Evolutionary conservation across 2,797 vertebrate species (phyloP).

Genomic region (Knipowitschia caucasica): DNA sequence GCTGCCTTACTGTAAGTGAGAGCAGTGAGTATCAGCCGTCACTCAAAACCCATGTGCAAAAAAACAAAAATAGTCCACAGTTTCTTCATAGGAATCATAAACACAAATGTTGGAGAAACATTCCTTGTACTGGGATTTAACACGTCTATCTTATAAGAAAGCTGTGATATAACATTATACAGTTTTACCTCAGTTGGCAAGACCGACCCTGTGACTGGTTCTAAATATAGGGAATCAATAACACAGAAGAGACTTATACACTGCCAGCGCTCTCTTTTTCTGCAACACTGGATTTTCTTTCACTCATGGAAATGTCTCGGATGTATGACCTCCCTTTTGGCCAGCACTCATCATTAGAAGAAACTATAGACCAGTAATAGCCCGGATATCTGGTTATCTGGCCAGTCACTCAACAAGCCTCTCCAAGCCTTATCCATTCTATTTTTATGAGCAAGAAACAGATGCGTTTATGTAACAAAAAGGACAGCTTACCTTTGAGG

Average conservation of each 20-base stretch:
- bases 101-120: no score
- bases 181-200: neutral
- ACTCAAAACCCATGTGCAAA: no score
- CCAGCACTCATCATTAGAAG: slow-evolving; percentile 14
- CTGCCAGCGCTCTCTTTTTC: slow-evolving; percentile 10
- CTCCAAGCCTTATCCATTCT: no score
- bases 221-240: slow-evolving; percentile 49
- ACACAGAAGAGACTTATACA: slow-evolving; percentile 38
- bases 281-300: slow-evolving; percentile 4
- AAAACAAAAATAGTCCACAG: no score
- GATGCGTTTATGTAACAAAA: no score
- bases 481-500: no score
- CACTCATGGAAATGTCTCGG: slow-evolving; percentile 8
- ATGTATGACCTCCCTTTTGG: neutral
- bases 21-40: no score
- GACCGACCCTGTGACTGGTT: slow-evolving; percentile 24
- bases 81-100: no score
- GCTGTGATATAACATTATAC: neutral
- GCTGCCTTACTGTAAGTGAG: no score
- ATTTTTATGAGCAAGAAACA: no score
- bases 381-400: slow-evolving; percentile 1
- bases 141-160: no score
- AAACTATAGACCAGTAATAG: slow-evolving; percentile 8
- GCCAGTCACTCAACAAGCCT: neutral
- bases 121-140: no score